Base-by-base conservation (phyloP, 2,113 vertebrate species). In the Isichthys henryi region DNA sequence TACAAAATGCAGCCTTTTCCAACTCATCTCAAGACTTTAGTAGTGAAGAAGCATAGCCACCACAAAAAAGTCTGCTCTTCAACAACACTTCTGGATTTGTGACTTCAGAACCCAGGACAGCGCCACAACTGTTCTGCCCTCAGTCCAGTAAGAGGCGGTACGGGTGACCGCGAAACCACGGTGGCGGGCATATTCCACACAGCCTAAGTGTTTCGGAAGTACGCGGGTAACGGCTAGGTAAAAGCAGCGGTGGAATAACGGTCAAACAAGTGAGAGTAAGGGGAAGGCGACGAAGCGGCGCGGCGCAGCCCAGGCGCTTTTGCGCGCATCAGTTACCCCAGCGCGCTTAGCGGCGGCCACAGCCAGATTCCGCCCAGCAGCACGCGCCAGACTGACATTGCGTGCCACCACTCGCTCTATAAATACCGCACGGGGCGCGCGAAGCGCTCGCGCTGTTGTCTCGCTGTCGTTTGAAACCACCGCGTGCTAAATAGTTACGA, bases 101-200 rank as follows among this genome's bases (percentile, higher is more conserved):
- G 87, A 90, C 89, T 91, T 93, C 93, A 93, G 92, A 45, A 93
- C 93, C 91, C 74, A 86, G 93, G 93, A 93, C 92, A 93, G 92
- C 90, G 91, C 91, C 88, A 89, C 88, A 89, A 86, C 66, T 85
- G 87, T 88, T 82, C 85, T 88, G 89, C 88, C 43, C 88, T 80
- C 90, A 89, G 77, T 86, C 85, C 91, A 48, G 19, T 77, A 62
- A 89, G 49, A 87, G 84, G 88, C 52, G 80, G 45, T 52, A 21
- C 90, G 50, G 86, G 86, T 43, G 88, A 56, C 53, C 89, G 80
- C 88, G 2, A 35, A 27, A 19, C 4, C 49, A 53, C 23, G 13
- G 45, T n/a, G 11, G 45, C 45, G 21, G 21, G 8, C 83, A 86
- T 50, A 27, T 86, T 46, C 11, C 48, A 11, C 46, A 17, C n/a